Evolutionary conservation across 2,113 vertebrate genomes (phyloP).

Genomic region (Neopipo cinnamomea): DNA sequence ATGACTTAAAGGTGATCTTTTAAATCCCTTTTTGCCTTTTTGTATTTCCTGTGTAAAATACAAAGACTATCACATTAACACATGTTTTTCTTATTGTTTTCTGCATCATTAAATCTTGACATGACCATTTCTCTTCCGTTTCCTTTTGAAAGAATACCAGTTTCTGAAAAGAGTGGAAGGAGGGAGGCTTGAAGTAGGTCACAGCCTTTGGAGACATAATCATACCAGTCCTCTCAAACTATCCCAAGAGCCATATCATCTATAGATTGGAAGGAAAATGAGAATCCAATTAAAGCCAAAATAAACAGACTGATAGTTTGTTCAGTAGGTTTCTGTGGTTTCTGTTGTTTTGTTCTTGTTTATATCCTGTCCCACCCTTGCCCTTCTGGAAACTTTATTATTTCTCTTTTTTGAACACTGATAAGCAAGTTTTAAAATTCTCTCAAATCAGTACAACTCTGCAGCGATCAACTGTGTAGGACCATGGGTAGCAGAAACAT

Average conservation of each 20-base stretch:
- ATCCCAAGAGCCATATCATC: background rate
- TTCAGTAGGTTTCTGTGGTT: background rate
- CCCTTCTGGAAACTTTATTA: background rate
- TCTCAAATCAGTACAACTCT: background rate
- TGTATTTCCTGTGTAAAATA: background rate
- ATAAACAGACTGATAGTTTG: background rate
- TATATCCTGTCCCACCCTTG: background rate
- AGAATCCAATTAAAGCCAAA: background rate
- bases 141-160: background rate
- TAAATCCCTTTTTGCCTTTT: background rate
- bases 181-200: background rate
- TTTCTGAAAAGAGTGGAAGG: background rate
- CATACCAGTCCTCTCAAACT: background rate
- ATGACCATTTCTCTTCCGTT: background rate
- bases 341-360: background rate
- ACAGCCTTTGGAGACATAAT: background rate
- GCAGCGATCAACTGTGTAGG: rapidly evolving
- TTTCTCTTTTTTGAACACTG: background rate
- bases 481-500: background rate
- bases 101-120: constrained; percentile 10
- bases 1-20: constrained; percentile 22
- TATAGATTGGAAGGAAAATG: background rate
- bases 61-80: background rate
- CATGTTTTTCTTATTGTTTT: constrained; percentile 7
- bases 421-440: background rate